phyloP scores from a whole-genome alignment of 1,140 invertebrate species.

The Platorchestia sp. region DNA sequence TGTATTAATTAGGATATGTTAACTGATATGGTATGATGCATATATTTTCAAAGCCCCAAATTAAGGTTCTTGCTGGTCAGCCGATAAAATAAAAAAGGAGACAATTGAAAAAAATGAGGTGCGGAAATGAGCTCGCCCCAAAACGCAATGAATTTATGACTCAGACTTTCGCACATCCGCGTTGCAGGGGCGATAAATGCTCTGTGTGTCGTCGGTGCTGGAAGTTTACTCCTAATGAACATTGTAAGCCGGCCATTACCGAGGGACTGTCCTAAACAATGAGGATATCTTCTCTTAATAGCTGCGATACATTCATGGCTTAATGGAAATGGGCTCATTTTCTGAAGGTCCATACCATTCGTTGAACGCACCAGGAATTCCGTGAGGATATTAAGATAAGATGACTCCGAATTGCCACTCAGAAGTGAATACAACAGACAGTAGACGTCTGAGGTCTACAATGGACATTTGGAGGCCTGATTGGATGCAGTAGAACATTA shows the following conservation, averaged over 20 bases:
- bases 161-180: neutral
- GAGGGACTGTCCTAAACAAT: constrained; percentile 42
- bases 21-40: too few relatives aligned
- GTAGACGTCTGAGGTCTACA: neutral
- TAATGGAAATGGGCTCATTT: constrained; percentile 53
- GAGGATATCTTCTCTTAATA: constrained; percentile 48
- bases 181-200: neutral
- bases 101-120: neutral
- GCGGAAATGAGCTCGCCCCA: neutral
- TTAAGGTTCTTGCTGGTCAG: neutral
- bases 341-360: constrained; percentile 25
- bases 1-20: neutral
- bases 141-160: neutral
- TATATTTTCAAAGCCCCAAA: neutral
- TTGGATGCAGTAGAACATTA: constrained; percentile 3
- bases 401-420: constrained; percentile 24
- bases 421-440: constrained; percentile 17
- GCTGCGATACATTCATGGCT: constrained; percentile 48
- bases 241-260: constrained; percentile 41
- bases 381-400: constrained; percentile 51
- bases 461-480: neutral
- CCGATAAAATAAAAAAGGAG: neutral
- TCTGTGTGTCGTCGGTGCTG: neutral
- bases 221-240: constrained; percentile 53
- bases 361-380: constrained; percentile 22